Evolutionary conservation across 2,888 invertebrate genomes (phyloP), one percentile per base, ranked within the genome.

Genomic region (Ariolimax columbianus): DNA sequence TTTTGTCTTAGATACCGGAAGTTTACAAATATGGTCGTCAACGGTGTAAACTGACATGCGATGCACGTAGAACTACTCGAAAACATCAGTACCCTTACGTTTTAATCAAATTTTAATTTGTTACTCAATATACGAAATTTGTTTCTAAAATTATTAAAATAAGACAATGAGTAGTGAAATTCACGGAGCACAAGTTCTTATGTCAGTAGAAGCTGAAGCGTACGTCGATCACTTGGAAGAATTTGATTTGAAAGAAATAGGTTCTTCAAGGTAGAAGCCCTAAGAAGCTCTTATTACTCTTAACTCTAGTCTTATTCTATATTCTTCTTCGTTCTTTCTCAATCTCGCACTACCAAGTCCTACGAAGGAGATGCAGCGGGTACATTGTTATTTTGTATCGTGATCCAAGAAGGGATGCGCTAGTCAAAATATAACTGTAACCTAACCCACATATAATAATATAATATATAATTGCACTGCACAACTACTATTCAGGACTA

Each of bases 191-290:
- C 91, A 90, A 14, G 91, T 93, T 51, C 85, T 94, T 66, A 77
- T 93, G 70, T 89, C 94, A 38, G 89, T 92, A 36, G 97, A 97
- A 94, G 94, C 97, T 11, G 97, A 97, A 92, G 94, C 96, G 88
- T 97, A 96, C 90, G 95, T 97, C 6, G 96, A 97, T 92, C 96
- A 96, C 89, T 95, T 97, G 93, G 95, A 95, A 88, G 95, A 96
- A 47, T 96, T 96, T 86, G 94, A 95, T 66, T 95, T 97, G 51
- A 95, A 96, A 87, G 95, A 95, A 87, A 95, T 97, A 87, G 97
- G 97, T 79, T 96, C 95, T 78, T 95, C 95, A 90, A 93, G 94
- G 96, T 96, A 92, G 93, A n/a, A n/a, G n/a, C n/a, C n/a, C n/a
- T n/a, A n/a, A n/a, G n/a, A n/a, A n/a, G n/a, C n/a, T n/a, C n/a